Base-by-base conservation (phyloP, 2,888 invertebrate species). In the Cheilosia vulpina region DNA sequence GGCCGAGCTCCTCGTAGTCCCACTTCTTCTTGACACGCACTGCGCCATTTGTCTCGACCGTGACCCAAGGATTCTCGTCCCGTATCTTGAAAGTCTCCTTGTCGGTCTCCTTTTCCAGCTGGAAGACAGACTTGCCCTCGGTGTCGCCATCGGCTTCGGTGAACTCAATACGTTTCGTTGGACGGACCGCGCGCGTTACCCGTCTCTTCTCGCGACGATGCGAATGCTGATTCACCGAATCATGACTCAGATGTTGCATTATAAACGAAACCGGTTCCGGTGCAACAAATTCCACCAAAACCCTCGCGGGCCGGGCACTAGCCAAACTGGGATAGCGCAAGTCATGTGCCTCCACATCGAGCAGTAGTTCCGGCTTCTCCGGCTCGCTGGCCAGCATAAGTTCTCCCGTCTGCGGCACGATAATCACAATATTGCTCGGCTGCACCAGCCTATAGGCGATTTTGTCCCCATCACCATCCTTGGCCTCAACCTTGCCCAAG, bases 11-110 rank as follows among this genome's bases (percentile, higher is more conserved):
- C 91, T 98, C 98, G 92, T 97, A 98, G 94, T 98, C 98, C 98
- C 98, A 98, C 95, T 97, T 97, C 95, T 97, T 97, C 93, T 97
- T 97, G 87, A 98, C 98, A 90, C 96, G 95, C 90, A 98, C 97
- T 75, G 97, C 96, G 89, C 98, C 98, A 93, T 97, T 97, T 57
- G 96, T 95, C 92, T 97, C 97, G 69, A 98, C 97, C 57, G 96
- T 97, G 75, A 98, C 97, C 98, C 98, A 98, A 88, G 96, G 96
- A 93, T 98, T 98, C 91, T 97, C 97, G 90, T 98, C 98, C 89
- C 98, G 94, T 90, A 98, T 97, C 93, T 98, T 97, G 92, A 98
- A 98, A 11, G 96, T 97, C 92, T 98, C 98, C 90, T 96, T 95
- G 88, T 97, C 97, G 65, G 97, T 97, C 93, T 98, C 97, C 92